Percentiles rank a stretch among this genome's conserved stretches.
Conservation (phyloP, 1,140 invertebrate species). For the Archegozetes longisetosus region DNA sequence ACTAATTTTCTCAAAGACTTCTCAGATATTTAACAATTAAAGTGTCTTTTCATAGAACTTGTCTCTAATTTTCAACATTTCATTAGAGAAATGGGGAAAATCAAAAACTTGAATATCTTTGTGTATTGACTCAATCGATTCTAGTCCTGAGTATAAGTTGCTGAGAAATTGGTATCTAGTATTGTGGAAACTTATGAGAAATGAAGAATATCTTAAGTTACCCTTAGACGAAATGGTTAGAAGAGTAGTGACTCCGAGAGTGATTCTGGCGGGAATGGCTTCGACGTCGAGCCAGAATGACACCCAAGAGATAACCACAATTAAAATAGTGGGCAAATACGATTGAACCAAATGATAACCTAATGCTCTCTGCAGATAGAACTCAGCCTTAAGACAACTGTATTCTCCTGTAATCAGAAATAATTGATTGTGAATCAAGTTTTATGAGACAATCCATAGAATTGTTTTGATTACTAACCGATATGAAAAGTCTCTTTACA, state of each 20-base stretch:
- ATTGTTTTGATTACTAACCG: conserved; percentile 26
- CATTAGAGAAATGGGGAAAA: too few relatives aligned
- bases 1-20: too few relatives aligned
- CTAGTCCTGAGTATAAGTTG: too few relatives aligned
- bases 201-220: too few relatives aligned
- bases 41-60: too few relatives aligned
- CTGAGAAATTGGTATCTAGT: too few relatives aligned
- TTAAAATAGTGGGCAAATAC: conserved; percentile 46
- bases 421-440: background rate
- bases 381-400: conserved; percentile 42
- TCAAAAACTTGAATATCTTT: too few relatives aligned
- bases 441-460: background rate
- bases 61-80: too few relatives aligned
- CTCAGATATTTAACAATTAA: too few relatives aligned
- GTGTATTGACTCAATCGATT: too few relatives aligned
- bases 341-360: conserved; percentile 47
- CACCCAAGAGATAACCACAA: conserved; percentile 50
- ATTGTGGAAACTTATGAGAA: too few relatives aligned
- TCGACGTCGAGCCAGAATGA: conserved; percentile 48
- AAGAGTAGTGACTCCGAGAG: conserved; percentile 44
- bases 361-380: conserved; percentile 38
- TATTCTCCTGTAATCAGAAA: conserved; percentile 37
- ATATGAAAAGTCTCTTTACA: conserved; percentile 40
- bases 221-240: conserved; percentile 40
- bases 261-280: conserved; percentile 43